Conservation (phyloP, 1,140 invertebrate species). For the Aphis craccivora region DNA sequence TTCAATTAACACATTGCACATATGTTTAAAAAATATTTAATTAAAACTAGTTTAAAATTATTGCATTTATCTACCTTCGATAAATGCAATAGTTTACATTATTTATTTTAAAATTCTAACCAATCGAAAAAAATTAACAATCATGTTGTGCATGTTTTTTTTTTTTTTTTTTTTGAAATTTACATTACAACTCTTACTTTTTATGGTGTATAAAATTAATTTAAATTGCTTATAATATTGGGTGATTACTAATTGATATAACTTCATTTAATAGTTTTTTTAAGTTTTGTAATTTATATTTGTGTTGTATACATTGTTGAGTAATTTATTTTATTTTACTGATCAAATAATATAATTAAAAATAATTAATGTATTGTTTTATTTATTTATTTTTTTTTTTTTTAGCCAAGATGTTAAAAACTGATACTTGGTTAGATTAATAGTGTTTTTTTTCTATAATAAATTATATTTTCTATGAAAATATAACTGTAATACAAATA, state of each 20-base stretch:
- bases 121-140: background rate
- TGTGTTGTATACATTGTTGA: background rate
- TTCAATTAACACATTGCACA: background rate
- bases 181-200: too few relatives aligned
- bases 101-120: background rate
- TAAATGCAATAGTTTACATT: background rate
- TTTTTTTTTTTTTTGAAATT: background rate
- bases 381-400: too few relatives aligned
- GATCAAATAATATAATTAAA: background rate
- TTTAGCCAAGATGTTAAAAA: background rate
- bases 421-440: background rate
- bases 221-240: too few relatives aligned
- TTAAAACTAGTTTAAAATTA: background rate
- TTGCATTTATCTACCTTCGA: background rate
- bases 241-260: too few relatives aligned
- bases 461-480: background rate
- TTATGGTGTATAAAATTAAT: too few relatives aligned
- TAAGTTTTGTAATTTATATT: background rate
- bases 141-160: background rate
- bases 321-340: background rate
- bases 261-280: background rate
- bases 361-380: too few relatives aligned
- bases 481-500: background rate
- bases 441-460: background rate
- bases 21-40: background rate